Conservation (phyloP, 2,113 vertebrate species). For the Balaeniceps rex region DNA sequence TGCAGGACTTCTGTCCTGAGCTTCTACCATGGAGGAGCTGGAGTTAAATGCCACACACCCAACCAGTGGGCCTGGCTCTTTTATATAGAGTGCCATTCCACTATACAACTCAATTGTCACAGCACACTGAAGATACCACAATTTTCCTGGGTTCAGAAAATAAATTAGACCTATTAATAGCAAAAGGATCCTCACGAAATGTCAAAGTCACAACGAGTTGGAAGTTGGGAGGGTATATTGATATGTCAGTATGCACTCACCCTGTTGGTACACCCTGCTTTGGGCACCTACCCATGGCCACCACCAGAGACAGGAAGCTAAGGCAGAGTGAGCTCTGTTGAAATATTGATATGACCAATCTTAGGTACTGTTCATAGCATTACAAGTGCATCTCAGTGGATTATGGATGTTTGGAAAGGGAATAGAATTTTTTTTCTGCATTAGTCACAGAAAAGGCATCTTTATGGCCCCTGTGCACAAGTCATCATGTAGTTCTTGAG, state of each 20-base stretch:
- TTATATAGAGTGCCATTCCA: neutral
- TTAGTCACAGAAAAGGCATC: constrained; percentile 27
- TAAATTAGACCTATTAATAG: neutral
- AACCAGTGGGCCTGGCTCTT: neutral
- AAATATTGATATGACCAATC: neutral
- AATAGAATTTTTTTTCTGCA: neutral
- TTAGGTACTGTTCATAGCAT: neutral
- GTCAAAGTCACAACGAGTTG: neutral
- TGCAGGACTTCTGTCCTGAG: neutral
- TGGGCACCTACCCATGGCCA: neutral
- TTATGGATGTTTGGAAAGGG: neutral
- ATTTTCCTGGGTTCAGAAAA: neutral
- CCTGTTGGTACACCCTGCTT: neutral
- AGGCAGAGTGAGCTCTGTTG: neutral
- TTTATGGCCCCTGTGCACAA: constrained; percentile 18
- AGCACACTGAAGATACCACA: neutral
- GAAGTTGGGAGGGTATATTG: neutral
- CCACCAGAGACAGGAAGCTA: neutral
- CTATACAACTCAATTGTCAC: neutral
- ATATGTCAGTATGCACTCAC: neutral
- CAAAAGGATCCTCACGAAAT: neutral
- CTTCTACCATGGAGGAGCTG: neutral
- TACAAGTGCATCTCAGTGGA: neutral
- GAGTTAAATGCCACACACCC: neutral
- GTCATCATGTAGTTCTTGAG: constrained; percentile 9